Percentiles rank a stretch among this genome's conserved stretches.
phyloP scores from a whole-genome alignment of 2,888 invertebrate genomes.

The Sarcophaga carnaria region DNA sequence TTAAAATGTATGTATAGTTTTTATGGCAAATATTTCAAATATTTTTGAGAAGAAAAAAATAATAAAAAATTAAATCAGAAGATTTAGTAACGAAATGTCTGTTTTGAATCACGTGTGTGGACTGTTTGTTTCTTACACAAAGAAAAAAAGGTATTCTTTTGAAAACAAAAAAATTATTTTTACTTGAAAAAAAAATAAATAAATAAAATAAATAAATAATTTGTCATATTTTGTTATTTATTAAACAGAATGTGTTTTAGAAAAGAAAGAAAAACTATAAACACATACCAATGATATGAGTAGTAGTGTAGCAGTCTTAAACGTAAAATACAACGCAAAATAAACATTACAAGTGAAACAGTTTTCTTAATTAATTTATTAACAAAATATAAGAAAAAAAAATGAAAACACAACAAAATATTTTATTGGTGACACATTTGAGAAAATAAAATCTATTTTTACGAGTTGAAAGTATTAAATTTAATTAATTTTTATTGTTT shows the following conservation, averaged over 20 bases:
- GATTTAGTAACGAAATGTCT: no score
- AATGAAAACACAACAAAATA: not conserved
- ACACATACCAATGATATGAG: not conserved
- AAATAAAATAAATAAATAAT: not conserved
- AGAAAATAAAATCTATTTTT: not conserved
- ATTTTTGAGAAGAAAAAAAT: no score
- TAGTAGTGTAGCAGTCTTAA: not conserved
- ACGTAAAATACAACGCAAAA: not conserved
- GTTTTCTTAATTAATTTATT: not conserved
- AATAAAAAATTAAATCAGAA: no score
- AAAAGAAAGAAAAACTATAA: not conserved
- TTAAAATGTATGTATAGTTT: no score
- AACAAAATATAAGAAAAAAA: not conserved
- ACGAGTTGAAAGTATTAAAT: not conserved
- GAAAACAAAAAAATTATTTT: not conserved
- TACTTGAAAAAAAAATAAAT: not conserved
- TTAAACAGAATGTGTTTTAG: not conserved
- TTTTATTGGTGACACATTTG: not conserved
- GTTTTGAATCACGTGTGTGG: not conserved
- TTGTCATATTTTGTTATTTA: no score
- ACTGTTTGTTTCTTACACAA: not conserved
- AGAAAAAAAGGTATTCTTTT: no score
- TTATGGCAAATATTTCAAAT: no score
- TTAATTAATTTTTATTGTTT: slow-evolving; percentile 5
- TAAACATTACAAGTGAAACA: not conserved